These are phyloP conservation scores for Castor canadensis DNA, from an alignment of 2,113 vertebrate species.

Conservation along the genomic window DNA sequence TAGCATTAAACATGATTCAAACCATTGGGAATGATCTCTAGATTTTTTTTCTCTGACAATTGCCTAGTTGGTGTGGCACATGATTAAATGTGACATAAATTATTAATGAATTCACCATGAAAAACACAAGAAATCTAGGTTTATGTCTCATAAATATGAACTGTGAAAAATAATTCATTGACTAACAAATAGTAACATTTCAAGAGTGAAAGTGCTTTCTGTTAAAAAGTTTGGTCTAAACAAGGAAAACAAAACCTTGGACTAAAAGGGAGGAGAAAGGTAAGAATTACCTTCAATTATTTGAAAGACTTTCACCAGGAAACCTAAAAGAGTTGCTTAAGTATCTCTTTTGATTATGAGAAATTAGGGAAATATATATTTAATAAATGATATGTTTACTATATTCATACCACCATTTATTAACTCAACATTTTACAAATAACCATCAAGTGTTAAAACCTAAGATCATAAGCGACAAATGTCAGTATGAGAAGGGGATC, in stretches of 20 bases:
- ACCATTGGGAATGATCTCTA: background rate
- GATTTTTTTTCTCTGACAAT: background rate
- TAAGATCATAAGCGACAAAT: background rate
- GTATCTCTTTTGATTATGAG: too few species aligned
- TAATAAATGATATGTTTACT: background rate
- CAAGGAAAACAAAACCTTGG: background rate
- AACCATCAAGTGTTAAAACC: background rate
- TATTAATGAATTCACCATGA: constrained; percentile 40
- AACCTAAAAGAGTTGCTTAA: background rate
- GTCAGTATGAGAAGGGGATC: too few species aligned
- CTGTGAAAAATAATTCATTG: background rate
- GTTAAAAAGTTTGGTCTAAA: background rate
- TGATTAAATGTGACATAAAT: constrained; percentile 57
- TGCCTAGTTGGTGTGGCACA: background rate
- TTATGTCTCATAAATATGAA: constrained; percentile 9
- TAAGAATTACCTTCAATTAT: background rate
- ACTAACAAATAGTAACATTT: background rate
- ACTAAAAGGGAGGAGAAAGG: background rate
- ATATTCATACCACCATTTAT: background rate
- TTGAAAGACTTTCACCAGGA: background rate
- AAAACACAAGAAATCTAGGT: background rate
- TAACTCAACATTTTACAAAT: background rate
- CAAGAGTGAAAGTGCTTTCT: background rate
- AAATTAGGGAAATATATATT: background rate
- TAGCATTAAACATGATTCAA: background rate